Conservation (phyloP, 2,113 vertebrate species). For the Sceloporus tristichus region DNA sequence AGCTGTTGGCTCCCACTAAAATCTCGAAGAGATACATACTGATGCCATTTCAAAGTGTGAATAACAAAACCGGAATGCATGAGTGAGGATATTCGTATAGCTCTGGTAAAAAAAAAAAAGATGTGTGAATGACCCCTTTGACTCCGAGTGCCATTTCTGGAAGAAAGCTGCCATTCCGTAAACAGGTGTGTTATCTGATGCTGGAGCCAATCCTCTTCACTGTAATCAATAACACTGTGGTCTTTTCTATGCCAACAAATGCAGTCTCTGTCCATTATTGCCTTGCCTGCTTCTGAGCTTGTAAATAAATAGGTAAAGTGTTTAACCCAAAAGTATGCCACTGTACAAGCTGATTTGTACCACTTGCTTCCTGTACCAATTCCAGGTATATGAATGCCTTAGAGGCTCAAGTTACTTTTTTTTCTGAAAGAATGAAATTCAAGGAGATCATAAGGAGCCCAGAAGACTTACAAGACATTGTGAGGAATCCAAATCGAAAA, state of each 20-base stretch:
- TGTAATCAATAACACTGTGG: too few species aligned
- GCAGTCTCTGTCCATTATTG: too few species aligned
- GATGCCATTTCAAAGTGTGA: too few species aligned
- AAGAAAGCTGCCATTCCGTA: neutral
- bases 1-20: too few species aligned
- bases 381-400: conserved; percentile 94
- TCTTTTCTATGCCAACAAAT: too few species aligned
- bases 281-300: neutral
- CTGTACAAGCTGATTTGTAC: neutral
- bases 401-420: conserved; percentile 84
- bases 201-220: too few species aligned
- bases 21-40: too few species aligned
- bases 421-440: conserved; percentile 67
- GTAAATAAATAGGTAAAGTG: neutral
- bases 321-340: neutral
- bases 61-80: too few species aligned
- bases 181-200: too few species aligned
- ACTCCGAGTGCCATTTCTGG: neutral
- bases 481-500: conserved; percentile 69
- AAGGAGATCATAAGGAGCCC: conserved; percentile 80
- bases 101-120: too few species aligned
- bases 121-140: neutral
- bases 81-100: too few species aligned
- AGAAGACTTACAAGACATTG: conserved; percentile 39
- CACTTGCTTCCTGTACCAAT: conserved; percentile 42